Evolutionary conservation across 2,113 vertebrate genomes (phyloP), one percentile per base, ranked within the genome.

Genomic region (Gracilinanus agilis): DNA sequence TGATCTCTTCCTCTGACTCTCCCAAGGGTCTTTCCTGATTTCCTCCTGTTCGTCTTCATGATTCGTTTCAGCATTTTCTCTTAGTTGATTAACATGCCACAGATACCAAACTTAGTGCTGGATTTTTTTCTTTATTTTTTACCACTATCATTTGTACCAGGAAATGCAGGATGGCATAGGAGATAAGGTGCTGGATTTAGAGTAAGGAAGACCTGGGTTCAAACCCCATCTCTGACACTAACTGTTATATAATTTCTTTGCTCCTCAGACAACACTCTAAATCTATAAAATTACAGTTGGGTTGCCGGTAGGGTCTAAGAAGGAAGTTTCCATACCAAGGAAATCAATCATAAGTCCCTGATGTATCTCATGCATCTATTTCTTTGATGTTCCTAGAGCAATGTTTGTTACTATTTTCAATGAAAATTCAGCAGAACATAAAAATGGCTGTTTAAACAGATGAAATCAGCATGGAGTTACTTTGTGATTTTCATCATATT

Each of bases 401-500:
- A 24, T 58, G 61, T 92, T 95, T 67, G 75, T 92, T 95, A 90
- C 95, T 96, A 91, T 97, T 94, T 94, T 94, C 93, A 67, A 54
- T 8, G 92, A 94, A 93, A 95, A 95, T 94, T 53, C 93, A 88
- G 94, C 96, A 92, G 94, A 96, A 94, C 94, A 90, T 44, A 83
- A 88, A 95, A 93, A 40, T 93, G 49, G 55, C 83, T 94, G 91
- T 97, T 92, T 94, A 96, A 97, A 95, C 96, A 96, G 97, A 97
- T 96, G 96, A 98, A 96, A 97, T 67, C 83, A 95, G 89, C 58
- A 0, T 88, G 96, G 95, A 95, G 95, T 96, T 96, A 97, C 95
- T 91, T 92, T 2, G 44, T 25, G 92, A 75, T 96, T 67, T 97
- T 97, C 96, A 96, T 98, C 97, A 95, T 93, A 54, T 92, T 91